phyloP scores from a whole-genome alignment of 2,888 invertebrate genomes.

The Agrypnus murinus region DNA sequence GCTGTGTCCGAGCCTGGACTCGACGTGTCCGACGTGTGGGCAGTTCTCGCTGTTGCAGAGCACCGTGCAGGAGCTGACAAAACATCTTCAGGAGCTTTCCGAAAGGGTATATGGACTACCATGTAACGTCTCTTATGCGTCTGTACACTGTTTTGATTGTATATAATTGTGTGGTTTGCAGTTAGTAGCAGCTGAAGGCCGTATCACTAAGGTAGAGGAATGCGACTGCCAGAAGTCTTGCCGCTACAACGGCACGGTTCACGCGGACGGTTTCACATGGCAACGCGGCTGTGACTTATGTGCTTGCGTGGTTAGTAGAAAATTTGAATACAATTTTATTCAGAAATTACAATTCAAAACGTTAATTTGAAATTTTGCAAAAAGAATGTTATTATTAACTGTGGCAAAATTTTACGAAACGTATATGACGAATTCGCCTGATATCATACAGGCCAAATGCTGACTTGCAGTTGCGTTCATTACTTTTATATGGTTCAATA shows the following conservation, averaged over 20 bases:
- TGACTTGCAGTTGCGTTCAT: slow-evolving; percentile 50
- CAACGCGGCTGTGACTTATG: slow-evolving; percentile 89
- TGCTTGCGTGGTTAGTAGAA: slow-evolving; percentile 84
- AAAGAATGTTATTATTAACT: no score
- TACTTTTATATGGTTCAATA: slow-evolving; percentile 24
- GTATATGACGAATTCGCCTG: slow-evolving; percentile 23
- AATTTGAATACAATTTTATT: slow-evolving; percentile 31
- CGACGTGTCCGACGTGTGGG: slow-evolving; percentile 92
- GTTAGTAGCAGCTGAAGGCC: slow-evolving; percentile 87
- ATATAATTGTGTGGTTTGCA: slow-evolving; percentile 71
- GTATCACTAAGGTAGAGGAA: slow-evolving; percentile 86
- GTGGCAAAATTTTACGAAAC: slow-evolving; percentile 42
- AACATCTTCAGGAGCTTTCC: slow-evolving; percentile 87
- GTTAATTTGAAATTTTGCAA: background rate
- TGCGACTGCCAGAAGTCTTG: slow-evolving; percentile 95
- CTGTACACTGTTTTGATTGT: slow-evolving; percentile 68
- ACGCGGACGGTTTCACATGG: slow-evolving; percentile 90
- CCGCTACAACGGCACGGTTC: slow-evolving; percentile 85
- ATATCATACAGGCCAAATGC: slow-evolving; percentile 36
- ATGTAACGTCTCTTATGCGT: slow-evolving; percentile 70
- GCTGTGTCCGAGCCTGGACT: slow-evolving; percentile 90
- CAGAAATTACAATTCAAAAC: background rate
- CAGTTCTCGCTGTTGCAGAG: slow-evolving; percentile 90
- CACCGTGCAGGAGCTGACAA: slow-evolving; percentile 86
- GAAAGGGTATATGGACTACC: slow-evolving; percentile 82